A percentile compares a stretch with the other conserved stretches of the same genome.
Conservation (phyloP, 2,113 vertebrate species). For the Esox niger region DNA sequence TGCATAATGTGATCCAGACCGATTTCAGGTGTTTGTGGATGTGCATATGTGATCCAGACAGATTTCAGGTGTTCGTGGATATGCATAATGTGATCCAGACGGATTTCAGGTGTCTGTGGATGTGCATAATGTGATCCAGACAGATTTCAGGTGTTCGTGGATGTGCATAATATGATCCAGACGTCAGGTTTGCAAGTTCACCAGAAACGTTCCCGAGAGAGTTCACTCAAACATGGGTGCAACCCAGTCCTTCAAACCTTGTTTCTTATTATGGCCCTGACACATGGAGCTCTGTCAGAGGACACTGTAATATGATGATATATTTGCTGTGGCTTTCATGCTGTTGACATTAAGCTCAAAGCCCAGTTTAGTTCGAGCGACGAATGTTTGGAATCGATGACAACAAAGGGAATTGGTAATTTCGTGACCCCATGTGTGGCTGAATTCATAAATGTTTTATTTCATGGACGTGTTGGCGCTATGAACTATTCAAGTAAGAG, state of each 20-base stretch:
- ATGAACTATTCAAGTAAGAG: neutral
- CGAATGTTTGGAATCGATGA: slow-evolving; percentile 13
- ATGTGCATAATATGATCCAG: neutral
- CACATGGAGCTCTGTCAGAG: too few species aligned
- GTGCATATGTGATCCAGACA: too few species aligned
- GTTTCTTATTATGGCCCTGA: slow-evolving; percentile 25
- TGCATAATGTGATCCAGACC: neutral
- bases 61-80: neutral
- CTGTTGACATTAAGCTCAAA: slow-evolving; percentile 37
- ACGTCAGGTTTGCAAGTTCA: too few species aligned
- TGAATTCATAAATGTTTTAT: neutral
- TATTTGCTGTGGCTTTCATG: slow-evolving; percentile 22
- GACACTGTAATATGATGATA: neutral
- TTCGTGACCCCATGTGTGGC: neutral
- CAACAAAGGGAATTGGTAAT: slow-evolving; percentile 19
- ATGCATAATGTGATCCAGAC: slow-evolving; percentile 7
- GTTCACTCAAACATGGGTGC: slow-evolving; percentile 34
- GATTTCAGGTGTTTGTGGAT: neutral
- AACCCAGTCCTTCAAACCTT: neutral
- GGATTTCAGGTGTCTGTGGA: neutral
- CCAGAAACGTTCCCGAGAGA: slow-evolving; percentile 14
- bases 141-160: too few species aligned
- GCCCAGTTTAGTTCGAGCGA: neutral
- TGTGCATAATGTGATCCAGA: too few species aligned
- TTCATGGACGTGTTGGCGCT: neutral